phyloP scores from a whole-genome alignment of 2,888 invertebrate species.

The Galerucella calmariensis region DNA sequence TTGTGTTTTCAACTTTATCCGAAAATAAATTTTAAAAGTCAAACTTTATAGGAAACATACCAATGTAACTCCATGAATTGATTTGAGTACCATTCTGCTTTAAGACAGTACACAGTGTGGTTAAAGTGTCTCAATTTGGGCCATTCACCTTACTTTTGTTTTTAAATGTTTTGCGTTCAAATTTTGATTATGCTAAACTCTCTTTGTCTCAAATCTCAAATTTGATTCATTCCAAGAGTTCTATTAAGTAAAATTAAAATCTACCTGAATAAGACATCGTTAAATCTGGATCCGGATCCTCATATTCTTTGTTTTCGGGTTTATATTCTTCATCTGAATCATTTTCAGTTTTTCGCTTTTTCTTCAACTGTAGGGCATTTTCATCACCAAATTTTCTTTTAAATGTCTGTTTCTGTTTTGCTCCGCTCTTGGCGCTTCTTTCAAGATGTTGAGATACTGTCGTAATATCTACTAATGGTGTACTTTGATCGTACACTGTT shows the following conservation, averaged over 20 bases:
- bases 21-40: too few relatives aligned
- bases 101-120: neutral
- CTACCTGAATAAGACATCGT: conserved; percentile 1
- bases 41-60: neutral
- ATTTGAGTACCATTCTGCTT: neutral
- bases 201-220: too few relatives aligned
- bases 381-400: neutral
- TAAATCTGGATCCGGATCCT: neutral
- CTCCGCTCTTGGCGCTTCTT: conserved; percentile 12
- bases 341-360: neutral
- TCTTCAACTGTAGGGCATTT: neutral
- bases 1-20: too few relatives aligned
- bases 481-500: conserved; percentile 26
- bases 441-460: conserved; percentile 18
- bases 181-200: too few relatives aligned
- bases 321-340: conserved; percentile 14
- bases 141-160: neutral
- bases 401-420: neutral
- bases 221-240: too few relatives aligned
- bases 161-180: too few relatives aligned
- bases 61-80: neutral
- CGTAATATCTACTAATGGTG: conserved; percentile 22
- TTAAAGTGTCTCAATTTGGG: neutral
- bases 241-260: neutral
- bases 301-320: conserved; percentile 6